phyloP scores from a whole-genome alignment of 2,888 invertebrate species.

The Agrotis clavis region DNA sequence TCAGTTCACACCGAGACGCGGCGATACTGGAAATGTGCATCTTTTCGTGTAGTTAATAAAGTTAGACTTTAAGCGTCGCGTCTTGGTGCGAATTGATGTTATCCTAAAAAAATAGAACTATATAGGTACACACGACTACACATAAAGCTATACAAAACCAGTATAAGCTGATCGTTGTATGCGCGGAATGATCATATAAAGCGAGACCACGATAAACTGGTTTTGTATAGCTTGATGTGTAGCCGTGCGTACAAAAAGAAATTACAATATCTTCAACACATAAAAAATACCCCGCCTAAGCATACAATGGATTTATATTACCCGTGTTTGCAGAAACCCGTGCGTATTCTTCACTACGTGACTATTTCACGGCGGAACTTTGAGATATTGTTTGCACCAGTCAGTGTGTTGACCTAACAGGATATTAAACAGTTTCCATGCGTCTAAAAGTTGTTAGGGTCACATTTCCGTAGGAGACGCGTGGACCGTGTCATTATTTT shows the following conservation, averaged over 20 bases:
- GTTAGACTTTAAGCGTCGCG: too few species aligned
- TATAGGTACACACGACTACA: too few species aligned
- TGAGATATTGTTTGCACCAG: constrained; percentile 61
- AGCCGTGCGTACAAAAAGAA: constrained; percentile 20
- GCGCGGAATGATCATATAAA: too few species aligned
- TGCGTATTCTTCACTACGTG: constrained; percentile 58
- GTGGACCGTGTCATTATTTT: neutral
- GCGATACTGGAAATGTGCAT: too few species aligned
- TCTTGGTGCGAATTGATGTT: too few species aligned
- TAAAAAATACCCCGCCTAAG: constrained; percentile 34
- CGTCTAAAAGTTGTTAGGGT: constrained; percentile 17
- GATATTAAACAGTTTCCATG: constrained; percentile 57
- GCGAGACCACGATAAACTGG: too few species aligned
- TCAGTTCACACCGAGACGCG: too few species aligned
- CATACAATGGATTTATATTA: constrained; percentile 38
- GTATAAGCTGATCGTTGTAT: too few species aligned
- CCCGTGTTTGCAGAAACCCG: constrained; percentile 52
- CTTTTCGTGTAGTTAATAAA: too few species aligned
- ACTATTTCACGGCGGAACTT: constrained; percentile 63
- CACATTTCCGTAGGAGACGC: constrained; percentile 26
- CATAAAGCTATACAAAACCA: too few species aligned
- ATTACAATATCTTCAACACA: constrained; percentile 25
- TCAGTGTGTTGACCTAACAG: constrained; percentile 57
- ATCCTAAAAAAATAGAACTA: too few species aligned
- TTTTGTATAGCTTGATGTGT: constrained; percentile 10